Conservation (phyloP, 2,888 invertebrate species). For the Cataglyphis albicans region DNA sequence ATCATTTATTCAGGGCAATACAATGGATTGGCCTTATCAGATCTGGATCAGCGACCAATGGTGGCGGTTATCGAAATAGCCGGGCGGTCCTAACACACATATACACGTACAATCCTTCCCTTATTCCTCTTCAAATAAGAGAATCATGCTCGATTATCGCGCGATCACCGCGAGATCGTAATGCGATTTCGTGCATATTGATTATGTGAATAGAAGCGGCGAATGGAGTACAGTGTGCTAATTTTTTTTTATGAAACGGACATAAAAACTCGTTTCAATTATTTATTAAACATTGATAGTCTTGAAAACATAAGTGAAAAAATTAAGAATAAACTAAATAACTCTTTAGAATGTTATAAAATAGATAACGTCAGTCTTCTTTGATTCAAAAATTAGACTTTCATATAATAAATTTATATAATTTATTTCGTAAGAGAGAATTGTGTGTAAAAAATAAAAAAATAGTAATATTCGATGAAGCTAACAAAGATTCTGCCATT, state of each 20-base stretch:
- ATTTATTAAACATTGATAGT: background rate
- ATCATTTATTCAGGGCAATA: constrained; percentile 51
- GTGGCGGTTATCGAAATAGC: constrained; percentile 29
- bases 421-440: background rate
- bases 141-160: background rate
- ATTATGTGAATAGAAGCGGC: background rate
- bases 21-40: constrained; percentile 34
- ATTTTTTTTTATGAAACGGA: background rate
- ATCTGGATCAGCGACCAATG: constrained; percentile 8
- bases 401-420: background rate
- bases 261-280: background rate
- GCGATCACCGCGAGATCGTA: background rate
- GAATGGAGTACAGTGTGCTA: background rate
- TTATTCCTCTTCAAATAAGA: constrained; percentile 13
- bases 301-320: background rate
- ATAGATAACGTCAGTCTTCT: background rate
- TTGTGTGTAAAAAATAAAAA: background rate
- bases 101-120: background rate
- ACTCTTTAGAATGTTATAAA: background rate
- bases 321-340: background rate
- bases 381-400: background rate
- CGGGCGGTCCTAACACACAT: background rate
- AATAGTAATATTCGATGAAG: background rate
- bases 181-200: background rate
- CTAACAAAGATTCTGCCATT: background rate